Evolutionary conservation across 1,140 invertebrate genomes (phyloP).

Genomic region (Ylistrum balloti): DNA sequence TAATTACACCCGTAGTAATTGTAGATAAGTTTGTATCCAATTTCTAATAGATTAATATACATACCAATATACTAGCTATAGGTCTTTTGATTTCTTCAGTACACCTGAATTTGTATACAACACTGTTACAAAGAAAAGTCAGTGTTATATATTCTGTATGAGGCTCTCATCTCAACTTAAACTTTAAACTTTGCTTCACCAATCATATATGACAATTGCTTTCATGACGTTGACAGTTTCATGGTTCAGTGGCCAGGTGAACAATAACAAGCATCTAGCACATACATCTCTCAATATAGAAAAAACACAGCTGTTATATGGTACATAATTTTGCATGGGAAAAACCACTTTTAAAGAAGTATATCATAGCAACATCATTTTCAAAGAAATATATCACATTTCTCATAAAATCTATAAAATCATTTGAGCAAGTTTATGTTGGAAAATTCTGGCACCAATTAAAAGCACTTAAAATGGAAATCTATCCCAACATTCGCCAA

Average conservation of each 20-base stretch:
- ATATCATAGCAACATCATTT: background rate
- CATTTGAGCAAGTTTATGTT: background rate
- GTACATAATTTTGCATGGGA: too few species aligned
- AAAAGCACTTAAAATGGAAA: background rate
- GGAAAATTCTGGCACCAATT: background rate
- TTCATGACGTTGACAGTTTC: too few species aligned
- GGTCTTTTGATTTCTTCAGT: background rate
- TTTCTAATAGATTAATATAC: background rate
- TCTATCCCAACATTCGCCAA: constrained; percentile 29
- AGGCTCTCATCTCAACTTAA: too few species aligned
- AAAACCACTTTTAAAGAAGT: too few species aligned
- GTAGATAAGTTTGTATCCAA: background rate
- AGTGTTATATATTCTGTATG: too few species aligned
- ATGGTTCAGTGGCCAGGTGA: too few species aligned
- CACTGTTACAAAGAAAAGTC: background rate
- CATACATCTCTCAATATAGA: too few species aligned
- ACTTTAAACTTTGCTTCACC: too few species aligned
- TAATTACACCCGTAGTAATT: background rate
- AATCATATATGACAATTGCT: too few species aligned
- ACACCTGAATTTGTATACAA: too few species aligned
- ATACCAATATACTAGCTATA: background rate
- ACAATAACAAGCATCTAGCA: too few species aligned
- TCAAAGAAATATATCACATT: background rate
- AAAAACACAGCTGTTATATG: too few species aligned
- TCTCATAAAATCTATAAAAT: background rate